phyloP scores from a whole-genome alignment of 2,797 vertebrate genomes.

The Tarsius wallacei region DNA sequence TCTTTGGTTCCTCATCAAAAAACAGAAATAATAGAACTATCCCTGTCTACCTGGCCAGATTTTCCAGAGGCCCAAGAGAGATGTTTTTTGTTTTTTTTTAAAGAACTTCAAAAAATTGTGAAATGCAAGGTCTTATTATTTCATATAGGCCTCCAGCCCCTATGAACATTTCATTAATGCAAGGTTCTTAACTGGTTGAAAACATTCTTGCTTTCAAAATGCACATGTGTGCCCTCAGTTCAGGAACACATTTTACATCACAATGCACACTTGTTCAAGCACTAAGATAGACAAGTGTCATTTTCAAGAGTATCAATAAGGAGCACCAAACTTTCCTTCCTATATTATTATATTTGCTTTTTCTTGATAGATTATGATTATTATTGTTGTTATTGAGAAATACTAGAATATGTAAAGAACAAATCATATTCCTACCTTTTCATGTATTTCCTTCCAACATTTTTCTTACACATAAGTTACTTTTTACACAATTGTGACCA shows the following conservation, averaged over 20 bases:
- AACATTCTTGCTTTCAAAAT: constrained; percentile 37
- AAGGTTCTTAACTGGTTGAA: not conserved
- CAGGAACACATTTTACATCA: not conserved
- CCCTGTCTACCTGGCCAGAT: not conserved
- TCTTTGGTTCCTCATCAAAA: not conserved
- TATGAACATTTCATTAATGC: not conserved
- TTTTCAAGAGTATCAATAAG: not conserved
- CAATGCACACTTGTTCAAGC: not conserved
- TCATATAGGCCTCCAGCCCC: not conserved
- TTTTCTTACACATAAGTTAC: constrained; percentile 38
- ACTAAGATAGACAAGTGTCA: not conserved
- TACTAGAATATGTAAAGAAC: not conserved
- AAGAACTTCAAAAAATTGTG: constrained; percentile 42
- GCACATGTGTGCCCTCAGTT: not conserved
- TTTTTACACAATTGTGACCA: not conserved
- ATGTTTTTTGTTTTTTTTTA: not conserved
- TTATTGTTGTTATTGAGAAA: not conserved
- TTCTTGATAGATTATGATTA: constrained; percentile 33
- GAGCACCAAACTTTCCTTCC: constrained; percentile 22
- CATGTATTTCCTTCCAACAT: constrained; percentile 9
- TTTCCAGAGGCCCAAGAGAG: constrained; percentile 30
- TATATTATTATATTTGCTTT: not conserved
- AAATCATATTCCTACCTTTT: not conserved
- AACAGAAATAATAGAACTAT: not conserved
- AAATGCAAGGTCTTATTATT: constrained; percentile 41